Percentiles rank a stretch among this genome's conserved stretches.
phyloP scores from a whole-genome alignment of 2,888 invertebrate genomes.

The Nycteola revayana region DNA sequence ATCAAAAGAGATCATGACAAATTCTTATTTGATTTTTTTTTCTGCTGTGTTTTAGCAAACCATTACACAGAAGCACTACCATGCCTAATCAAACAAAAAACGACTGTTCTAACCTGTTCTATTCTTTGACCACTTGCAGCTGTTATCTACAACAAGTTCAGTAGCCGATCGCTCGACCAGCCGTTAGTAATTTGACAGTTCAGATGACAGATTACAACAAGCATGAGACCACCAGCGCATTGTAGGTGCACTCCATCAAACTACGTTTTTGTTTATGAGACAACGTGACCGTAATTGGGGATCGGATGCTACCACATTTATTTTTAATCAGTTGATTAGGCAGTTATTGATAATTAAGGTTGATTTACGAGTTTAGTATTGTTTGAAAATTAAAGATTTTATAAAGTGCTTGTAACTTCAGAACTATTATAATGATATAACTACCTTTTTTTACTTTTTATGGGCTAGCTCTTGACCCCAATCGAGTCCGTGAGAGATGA shows the following conservation, averaged over 20 bases:
- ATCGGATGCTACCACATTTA: slow-evolving; percentile 41
- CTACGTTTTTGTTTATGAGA: slow-evolving; percentile 63
- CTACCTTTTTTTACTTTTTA: no score
- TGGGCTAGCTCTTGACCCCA: no score
- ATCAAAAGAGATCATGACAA: no score
- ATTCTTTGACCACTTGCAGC: slow-evolving; percentile 57
- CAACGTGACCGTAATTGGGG: slow-evolving; percentile 56
- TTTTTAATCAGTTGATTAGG: slow-evolving; percentile 17
- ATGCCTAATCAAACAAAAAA: slow-evolving; percentile 6
- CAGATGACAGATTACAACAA: slow-evolving; percentile 79
- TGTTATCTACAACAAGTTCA: slow-evolving; percentile 79
- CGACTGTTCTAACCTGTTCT: slow-evolving; percentile 22
- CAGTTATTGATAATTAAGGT: slow-evolving; percentile 18
- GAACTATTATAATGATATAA: no score
- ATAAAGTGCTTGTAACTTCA: no score
- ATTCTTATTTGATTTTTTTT: no score
- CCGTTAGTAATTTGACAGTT: slow-evolving; percentile 82
- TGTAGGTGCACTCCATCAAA: slow-evolving; percentile 60
- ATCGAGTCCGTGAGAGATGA: no score
- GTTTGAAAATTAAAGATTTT: no score
- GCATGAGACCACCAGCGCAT: slow-evolving; percentile 73
- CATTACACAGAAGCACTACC: slow-evolving; percentile 24
- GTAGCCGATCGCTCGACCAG: slow-evolving; percentile 79
- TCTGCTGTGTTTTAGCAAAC: no score
- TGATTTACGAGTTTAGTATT: no score